phyloP scores from a whole-genome alignment of 2,888 invertebrate species.

The Sabellastarte sp. region DNA sequence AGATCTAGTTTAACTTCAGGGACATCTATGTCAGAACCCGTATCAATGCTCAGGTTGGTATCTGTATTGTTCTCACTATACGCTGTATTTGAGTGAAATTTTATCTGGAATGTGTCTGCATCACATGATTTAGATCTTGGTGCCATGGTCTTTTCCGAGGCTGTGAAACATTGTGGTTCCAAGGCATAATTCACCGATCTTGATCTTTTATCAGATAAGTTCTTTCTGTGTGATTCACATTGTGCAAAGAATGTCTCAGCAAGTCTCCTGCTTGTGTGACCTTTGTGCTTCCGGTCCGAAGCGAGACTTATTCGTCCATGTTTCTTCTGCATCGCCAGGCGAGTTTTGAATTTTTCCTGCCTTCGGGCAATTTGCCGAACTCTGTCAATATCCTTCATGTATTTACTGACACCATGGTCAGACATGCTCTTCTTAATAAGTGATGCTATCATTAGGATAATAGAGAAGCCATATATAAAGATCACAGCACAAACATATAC shows the following conservation, averaged over 20 bases:
- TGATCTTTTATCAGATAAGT: too few relatives aligned
- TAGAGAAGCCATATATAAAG: constrained; percentile 52
- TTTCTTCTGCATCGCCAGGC: constrained; percentile 15
- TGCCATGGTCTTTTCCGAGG: not conserved
- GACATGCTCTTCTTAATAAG: constrained; percentile 38
- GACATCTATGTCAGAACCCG: not conserved
- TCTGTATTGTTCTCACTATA: not conserved
- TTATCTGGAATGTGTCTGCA: not conserved
- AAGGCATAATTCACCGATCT: too few relatives aligned
- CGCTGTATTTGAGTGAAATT: not conserved
- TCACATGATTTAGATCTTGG: too few relatives aligned
- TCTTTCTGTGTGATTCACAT: not conserved
- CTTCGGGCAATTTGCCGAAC: constrained; percentile 45
- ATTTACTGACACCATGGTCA: constrained; percentile 47
- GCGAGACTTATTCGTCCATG: not conserved
- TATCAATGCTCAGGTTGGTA: too few relatives aligned
- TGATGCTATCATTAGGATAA: constrained; percentile 51
- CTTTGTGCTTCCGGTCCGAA: not conserved
- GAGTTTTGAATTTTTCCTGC: constrained; percentile 33
- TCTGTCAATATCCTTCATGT: constrained; percentile 52
- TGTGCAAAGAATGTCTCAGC: too few relatives aligned
- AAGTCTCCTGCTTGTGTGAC: not conserved
- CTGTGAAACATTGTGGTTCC: too few relatives aligned
- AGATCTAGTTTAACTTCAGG: not conserved
- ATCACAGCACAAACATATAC: constrained; percentile 55